Conservation (phyloP, 2,888 invertebrate genomes). For the Cinara cedri region DNA sequence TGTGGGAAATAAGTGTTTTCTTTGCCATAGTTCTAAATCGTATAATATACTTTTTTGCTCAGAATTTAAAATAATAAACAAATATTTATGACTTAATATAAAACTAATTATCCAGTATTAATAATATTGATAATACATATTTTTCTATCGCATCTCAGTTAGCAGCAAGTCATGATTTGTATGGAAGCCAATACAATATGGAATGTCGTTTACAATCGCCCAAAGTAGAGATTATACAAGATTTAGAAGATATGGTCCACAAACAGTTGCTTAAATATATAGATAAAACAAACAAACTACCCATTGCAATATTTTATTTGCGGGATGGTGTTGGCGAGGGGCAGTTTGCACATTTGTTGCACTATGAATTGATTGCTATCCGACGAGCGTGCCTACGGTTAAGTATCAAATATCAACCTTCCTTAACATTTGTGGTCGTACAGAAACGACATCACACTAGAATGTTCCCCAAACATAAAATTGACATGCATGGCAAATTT, state of each 20-base stretch:
- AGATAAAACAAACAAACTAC: not conserved
- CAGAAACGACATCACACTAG: not conserved
- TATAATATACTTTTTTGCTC: no score
- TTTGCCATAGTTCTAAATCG: no score
- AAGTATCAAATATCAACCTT: not conserved
- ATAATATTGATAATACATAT: no score
- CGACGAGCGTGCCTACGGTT: not conserved
- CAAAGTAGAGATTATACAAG: fast-evolving
- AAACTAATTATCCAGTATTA: no score
- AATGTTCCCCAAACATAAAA: not conserved
- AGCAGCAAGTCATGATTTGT: slow-evolving; percentile 74
- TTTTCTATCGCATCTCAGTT: slow-evolving; percentile 72
- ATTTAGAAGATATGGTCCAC: not conserved
- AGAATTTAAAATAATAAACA: slow-evolving; percentile 62
- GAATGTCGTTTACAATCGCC: slow-evolving; percentile 78
- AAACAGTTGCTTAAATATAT: not conserved
- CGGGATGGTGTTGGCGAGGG: not conserved
- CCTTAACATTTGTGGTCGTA: not conserved
- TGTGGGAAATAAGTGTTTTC: no score
- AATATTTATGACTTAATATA: no score
- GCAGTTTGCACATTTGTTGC: not conserved
- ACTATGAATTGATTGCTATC: not conserved
- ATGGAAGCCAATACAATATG: slow-evolving; percentile 76
- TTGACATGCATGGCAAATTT: slow-evolving; percentile 50
- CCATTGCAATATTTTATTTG: not conserved